Evolutionary conservation across 2,888 invertebrate species (phyloP), one percentile per base, ranked within the genome.

Genomic region (Drosophila maculinotata): DNA sequence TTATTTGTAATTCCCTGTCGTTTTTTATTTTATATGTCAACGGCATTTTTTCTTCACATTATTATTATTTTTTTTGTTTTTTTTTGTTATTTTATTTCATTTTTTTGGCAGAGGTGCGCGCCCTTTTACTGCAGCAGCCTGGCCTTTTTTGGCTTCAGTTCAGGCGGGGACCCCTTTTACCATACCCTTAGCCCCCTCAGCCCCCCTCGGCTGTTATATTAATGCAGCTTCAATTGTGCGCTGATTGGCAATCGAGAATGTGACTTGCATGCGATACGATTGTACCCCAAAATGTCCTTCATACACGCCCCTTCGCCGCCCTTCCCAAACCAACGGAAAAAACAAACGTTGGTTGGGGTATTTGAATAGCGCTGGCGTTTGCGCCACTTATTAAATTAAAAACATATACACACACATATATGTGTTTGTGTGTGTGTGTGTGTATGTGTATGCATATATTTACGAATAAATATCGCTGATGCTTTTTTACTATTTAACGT

Each of bases 201-300:
- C 4, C 47, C 17, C 12, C 1, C 20, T 2, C 12, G 12, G 36
- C 56, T 66, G 69, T 70, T 76, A 67, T 82, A 87, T 87, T 87
- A 87, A 87, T 87, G 88, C 88, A 77, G 83, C 86, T 68, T 83
- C 86, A 85, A 87, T 83, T 83, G 83, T 82, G 70, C 83, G 86
- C 86, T 83, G 83, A 83, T 83, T 83, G 83, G 83, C 83, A 85
- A 87, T 83, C 88, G 88, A 77, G 83, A 85, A 87, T 83, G 83
- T 83, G 83, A 83, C 88, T 87, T 85, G 83, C 83, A 83, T 83
- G 67, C 87, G 58, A 20, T 66, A 36, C 48, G 28, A 39, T 28
- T 42, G 38, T 12, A 38, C 23, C 36, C 33, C 44, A 38, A 53
- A 20, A n/a, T n/a, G n/a, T n/a, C n/a, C n/a, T n/a, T n/a, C n/a